Base-by-base conservation (phyloP, 2,797 vertebrate genomes). In the Thunnus albacares region DNA sequence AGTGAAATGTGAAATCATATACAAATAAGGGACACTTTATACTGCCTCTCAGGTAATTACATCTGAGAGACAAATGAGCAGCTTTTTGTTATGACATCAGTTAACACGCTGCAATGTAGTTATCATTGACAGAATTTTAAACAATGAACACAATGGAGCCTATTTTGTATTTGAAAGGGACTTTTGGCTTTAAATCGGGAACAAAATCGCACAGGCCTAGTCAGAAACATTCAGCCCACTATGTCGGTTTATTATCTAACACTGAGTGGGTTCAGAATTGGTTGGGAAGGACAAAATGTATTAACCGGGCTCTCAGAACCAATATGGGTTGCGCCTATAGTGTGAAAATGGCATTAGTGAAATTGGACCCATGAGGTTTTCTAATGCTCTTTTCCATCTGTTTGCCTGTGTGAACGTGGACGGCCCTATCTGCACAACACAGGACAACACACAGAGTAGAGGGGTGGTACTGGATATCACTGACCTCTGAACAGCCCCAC, bases 361-460 rank as follows among this genome's bases (percentile, higher is more conserved):
- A 91, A 94, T 89, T 85, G 75, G 83, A 89, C 90, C 75, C 83
- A 84, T 78, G 85, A 92, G 90, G 81, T 82, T 90, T 86, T 69
- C 55, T 91, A 75, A 90, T 87, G 73, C 86, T 38, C 49, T 81
- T 90, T 92, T 89, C 85, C 81, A 81, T 90, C 84, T 90, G 70
- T 63, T 82, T 79, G 75, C 24, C 38, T 57, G 70, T 55, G 58
- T 68, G 80, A 73, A 75, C 64, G 71, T 61, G 58, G 63, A 81
- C 55, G 8, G 45, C 38, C 15, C 52, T 62, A 64, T 82, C 85
- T 73, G 24, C 64, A 64, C 69, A 47, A 38, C 38, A 12, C 71
- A 77, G 73, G 62, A 75, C 57, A 24, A 30, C 63, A 62, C 28
- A 62, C n/a, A 3, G 15, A 58, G 65, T 60, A 14, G n/a, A 33